Evolutionary conservation across 2,797 vertebrate species (phyloP).

Genomic region (Trichosurus vulpecula): DNA sequence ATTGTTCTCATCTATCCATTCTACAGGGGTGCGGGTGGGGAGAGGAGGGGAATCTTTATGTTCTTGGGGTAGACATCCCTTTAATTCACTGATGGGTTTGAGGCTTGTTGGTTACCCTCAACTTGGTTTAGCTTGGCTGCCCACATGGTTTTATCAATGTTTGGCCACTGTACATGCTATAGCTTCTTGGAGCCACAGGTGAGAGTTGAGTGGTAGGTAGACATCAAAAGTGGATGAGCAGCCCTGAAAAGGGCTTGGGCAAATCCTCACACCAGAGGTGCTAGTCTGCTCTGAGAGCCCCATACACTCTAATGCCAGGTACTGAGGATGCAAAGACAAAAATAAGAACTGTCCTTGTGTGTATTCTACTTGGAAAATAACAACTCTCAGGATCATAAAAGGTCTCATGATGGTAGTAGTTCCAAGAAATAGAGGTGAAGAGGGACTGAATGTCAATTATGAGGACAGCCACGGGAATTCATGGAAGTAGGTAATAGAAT

Average conservation of each 20-base stretch:
- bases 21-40: too few species aligned
- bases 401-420: background rate
- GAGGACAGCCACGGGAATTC: background rate
- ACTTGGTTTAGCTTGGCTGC: background rate
- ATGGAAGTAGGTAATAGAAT: background rate
- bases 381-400: background rate
- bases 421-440: background rate
- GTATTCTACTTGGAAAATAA: background rate
- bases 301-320: background rate
- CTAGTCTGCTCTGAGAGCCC: too few species aligned
- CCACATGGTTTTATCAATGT: background rate
- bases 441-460: background rate
- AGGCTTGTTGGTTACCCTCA: background rate
- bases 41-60: background rate
- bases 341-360: background rate
- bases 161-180: background rate
- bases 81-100: too few species aligned
- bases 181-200: background rate
- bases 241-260: background rate
- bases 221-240: background rate
- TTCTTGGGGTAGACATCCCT: background rate
- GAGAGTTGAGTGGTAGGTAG: background rate
- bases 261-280: background rate
- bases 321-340: background rate
- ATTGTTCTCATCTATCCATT: too few species aligned